phyloP scores from a whole-genome alignment of 2,888 invertebrate genomes.

The Drosophila quinaria region DNA sequence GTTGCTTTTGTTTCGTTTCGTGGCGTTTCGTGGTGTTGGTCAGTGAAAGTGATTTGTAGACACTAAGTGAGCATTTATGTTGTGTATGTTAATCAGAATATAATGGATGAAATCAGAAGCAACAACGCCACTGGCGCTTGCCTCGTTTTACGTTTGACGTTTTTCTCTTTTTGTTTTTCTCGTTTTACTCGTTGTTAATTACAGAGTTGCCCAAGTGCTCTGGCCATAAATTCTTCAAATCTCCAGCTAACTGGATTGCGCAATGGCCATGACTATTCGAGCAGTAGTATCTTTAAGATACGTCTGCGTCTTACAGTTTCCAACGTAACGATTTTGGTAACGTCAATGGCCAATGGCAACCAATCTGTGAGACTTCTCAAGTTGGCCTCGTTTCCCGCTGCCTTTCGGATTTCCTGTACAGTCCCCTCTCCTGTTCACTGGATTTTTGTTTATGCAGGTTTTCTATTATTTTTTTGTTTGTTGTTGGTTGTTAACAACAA shows the following conservation, averaged over 20 bases:
- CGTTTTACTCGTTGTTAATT: conserved; percentile 50
- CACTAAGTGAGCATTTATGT: conserved; percentile 56
- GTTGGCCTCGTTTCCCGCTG: conserved; percentile 65
- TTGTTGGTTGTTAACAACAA: conserved; percentile 7
- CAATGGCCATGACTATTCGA: conserved; percentile 47
- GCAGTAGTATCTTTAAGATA: conserved; percentile 27
- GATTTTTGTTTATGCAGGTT: conserved; percentile 32
- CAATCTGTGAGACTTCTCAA: conserved; percentile 39
- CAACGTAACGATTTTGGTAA: conserved; percentile 33
- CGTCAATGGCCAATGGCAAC: conserved; percentile 75
- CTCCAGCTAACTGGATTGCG: conserved; percentile 53
- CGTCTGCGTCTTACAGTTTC: conserved; percentile 26
- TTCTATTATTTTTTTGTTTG: conserved; percentile 22
- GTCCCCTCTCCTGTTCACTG: conserved; percentile 34
- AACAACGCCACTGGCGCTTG: conserved; percentile 21
- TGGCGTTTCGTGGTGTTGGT: conserved; percentile 35
- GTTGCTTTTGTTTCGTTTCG: conserved; percentile 33
- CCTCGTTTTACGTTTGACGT: conserved; percentile 1
- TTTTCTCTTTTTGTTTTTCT: not conserved
- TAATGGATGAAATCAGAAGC: conserved; percentile 48
- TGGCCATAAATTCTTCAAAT: conserved; percentile 69
- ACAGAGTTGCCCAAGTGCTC: conserved; percentile 56
- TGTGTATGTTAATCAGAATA: conserved; percentile 73
- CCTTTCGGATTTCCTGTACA: conserved; percentile 69
- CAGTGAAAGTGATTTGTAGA: conserved; percentile 73